These are phyloP conservation scores for Eremobia ochroleuca DNA, from an alignment of 2,888 invertebrate species.

Conservation along the genomic window DNA sequence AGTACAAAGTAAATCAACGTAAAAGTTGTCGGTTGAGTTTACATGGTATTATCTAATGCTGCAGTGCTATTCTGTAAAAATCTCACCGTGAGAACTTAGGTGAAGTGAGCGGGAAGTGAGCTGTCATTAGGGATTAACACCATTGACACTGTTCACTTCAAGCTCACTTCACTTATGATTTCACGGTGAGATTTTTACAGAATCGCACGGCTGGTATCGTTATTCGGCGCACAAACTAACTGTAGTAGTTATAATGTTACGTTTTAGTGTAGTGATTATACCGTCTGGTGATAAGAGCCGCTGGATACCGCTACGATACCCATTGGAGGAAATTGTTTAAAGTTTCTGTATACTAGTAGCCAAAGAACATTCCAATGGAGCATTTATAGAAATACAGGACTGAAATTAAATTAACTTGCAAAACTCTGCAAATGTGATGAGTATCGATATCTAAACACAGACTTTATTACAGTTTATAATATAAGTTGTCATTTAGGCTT, in stretches of 20 bases:
- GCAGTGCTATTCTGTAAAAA: too few relatives aligned
- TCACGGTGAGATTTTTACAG: too few relatives aligned
- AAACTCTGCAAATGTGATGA: not conserved
- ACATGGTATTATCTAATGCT: slow-evolving; percentile 45
- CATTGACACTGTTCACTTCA: too few relatives aligned
- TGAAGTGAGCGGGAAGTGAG: too few relatives aligned
- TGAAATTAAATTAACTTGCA: not conserved
- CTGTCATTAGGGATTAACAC: too few relatives aligned
- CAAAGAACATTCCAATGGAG: not conserved
- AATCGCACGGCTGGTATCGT: too few relatives aligned
- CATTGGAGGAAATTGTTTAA: slow-evolving; percentile 2
- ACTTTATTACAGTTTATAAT: too few relatives aligned
- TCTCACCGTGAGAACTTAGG: too few relatives aligned
- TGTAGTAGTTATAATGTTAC: slow-evolving; percentile 50
- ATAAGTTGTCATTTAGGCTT: too few relatives aligned
- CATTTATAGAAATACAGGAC: not conserved
- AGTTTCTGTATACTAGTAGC: not conserved
- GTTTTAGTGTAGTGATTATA: slow-evolving; percentile 48
- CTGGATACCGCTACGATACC: slow-evolving; percentile 12
- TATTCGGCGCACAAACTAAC: slow-evolving; percentile 66
- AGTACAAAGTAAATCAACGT: slow-evolving; percentile 58
- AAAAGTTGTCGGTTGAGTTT: slow-evolving; percentile 28
- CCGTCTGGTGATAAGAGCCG: slow-evolving; percentile 42
- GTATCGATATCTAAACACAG: not conserved
- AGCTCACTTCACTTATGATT: too few relatives aligned